These are phyloP conservation scores for Colletes collaris DNA, from an alignment of 2,888 invertebrate genomes.

Conservation along the genomic window DNA sequence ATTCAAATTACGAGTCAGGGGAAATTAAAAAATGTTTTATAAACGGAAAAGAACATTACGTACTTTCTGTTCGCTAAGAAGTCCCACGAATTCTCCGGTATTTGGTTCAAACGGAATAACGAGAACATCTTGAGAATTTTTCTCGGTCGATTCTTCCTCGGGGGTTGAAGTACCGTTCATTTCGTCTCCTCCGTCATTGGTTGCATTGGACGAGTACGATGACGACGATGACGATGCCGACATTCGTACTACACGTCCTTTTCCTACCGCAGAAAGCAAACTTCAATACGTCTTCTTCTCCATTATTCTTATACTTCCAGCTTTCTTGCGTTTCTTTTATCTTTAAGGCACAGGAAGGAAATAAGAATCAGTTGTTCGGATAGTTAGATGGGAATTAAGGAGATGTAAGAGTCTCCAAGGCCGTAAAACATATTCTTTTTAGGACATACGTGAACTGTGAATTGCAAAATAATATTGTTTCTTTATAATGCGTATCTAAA, in stretches of 20 bases:
- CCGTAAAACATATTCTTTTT: too few species aligned
- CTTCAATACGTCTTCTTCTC: neutral
- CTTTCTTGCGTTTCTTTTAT: neutral
- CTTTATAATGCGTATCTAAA: too few species aligned
- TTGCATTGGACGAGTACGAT: constrained; percentile 73
- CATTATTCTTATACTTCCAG: too few species aligned
- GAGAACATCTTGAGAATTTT: constrained; percentile 85
- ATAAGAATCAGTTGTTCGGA: neutral
- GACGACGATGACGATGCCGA: constrained; percentile 72
- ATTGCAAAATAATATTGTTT: too few species aligned
- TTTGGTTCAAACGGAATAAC: constrained; percentile 88
- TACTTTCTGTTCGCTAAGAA: constrained; percentile 88
- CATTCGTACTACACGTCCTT: constrained; percentile 71
- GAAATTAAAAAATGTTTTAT: neutral
- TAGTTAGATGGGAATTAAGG: too few species aligned
- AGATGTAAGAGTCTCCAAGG: too few species aligned
- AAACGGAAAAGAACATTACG: constrained; percentile 40
- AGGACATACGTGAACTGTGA: too few species aligned
- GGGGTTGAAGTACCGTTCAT: constrained; percentile 69
- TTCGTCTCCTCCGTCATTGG: constrained; percentile 74
- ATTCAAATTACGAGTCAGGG: neutral
- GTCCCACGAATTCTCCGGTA: constrained; percentile 87
- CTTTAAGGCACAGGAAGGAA: neutral
- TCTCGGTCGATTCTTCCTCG: constrained; percentile 78
- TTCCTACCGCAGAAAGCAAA: constrained; percentile 54